Conservation (phyloP, 1,140 invertebrate species). For the Chelonus insularis region DNA sequence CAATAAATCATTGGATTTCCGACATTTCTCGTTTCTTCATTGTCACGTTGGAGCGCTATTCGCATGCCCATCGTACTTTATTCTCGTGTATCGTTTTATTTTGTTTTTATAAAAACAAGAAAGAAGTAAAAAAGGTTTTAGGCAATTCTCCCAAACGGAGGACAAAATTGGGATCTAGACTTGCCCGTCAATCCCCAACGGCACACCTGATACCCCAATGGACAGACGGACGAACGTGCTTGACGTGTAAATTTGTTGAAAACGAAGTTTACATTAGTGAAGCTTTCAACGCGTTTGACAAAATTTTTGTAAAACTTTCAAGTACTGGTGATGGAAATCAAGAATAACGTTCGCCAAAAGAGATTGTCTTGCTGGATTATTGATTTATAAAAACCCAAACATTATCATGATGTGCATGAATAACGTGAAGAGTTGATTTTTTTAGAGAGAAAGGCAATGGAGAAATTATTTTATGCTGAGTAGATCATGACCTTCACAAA, state of each 20-base stretch:
- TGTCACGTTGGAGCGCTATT: constrained; percentile 16
- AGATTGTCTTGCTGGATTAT: no score
- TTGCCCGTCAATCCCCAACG: constrained; percentile 18
- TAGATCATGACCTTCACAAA: no score
- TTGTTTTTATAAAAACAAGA: constrained; percentile 11
- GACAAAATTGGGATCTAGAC: constrained; percentile 8
- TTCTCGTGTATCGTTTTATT: not conserved
- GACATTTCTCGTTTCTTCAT: constrained; percentile 17
- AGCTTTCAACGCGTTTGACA: constrained; percentile 4
- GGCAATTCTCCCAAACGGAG: constrained; percentile 17
- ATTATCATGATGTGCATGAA: no score
- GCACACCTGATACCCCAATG: constrained; percentile 29
- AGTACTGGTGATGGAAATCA: not conserved
- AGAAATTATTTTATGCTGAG: no score
- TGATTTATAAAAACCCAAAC: no score
- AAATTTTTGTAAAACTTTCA: constrained; percentile 4
- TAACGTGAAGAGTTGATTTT: no score
- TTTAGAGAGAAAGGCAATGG: no score
- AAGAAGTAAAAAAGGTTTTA: constrained; percentile 11
- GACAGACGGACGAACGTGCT: constrained; percentile 25
- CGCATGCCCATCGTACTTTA: constrained; percentile 5
- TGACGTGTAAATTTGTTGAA: constrained; percentile 16
- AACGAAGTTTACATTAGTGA: constrained; percentile 34
- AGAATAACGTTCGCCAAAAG: no score
- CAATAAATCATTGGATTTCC: constrained; percentile 35